Evolutionary conservation across 2,797 vertebrate genomes (phyloP), one percentile per base, ranked within the genome.

Genomic region (Urocyon cinereoargenteus): DNA sequence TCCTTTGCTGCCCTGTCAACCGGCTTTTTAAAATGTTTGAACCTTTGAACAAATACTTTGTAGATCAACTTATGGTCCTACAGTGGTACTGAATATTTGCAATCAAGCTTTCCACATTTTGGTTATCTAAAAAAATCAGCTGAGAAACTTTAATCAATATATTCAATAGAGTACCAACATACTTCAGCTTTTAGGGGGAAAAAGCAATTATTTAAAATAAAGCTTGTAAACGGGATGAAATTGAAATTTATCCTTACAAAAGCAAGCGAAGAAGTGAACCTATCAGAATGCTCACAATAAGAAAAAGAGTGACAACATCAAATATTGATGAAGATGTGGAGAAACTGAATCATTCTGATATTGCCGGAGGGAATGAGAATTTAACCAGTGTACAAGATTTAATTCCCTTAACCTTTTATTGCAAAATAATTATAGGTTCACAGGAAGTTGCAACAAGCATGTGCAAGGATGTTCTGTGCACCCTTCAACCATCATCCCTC

Each of bases 81-180:
- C 0, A 1, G 26, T 51, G 21, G 24, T 57, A 68, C 7, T 61
- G 31, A 64, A 57, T 70, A 79, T 90, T 93, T 94, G 10, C 57
- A 86, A 79, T 79, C 19, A 64, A 73, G 28, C 12, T 81, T 5
- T 89, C 70, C 55, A 91, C 24, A 51, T 86, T 88, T 91, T 19
- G 34, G n/a, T 81, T 94, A 92, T 91, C 95, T 97, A 1, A 82
- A 83, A 68, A 87, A 87, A 82, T 49, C 79, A 86, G 1, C 31
- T 73, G 26, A 11, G 81, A 86, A 96, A 89, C 31, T 61, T 90
- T 72, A 92, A 45, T 88, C 49, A 28, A 77, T 62, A 49, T 59
- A 79, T 89, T 90, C 51, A 59, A 24, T 4, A 64, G 28, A 26
- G 14, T 66, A 31, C 40, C 73, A n/a, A 70, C 72, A 82, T 18